Evolutionary conservation across 1,140 invertebrate genomes (phyloP).

Genomic region (Hypothenemus hampei): DNA sequence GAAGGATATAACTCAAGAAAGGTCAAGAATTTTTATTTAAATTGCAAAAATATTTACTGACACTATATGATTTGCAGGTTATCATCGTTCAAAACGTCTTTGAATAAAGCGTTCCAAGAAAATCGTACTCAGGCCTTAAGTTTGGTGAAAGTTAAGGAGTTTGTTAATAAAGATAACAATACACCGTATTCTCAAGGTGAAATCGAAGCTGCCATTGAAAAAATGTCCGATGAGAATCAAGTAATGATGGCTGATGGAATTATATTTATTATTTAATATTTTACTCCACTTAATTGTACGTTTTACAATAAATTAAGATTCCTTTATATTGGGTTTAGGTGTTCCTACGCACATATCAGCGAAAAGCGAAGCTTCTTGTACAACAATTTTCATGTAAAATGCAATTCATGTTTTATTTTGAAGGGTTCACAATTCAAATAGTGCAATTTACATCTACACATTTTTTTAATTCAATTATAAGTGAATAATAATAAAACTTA

Average conservation of each 20-base stretch:
- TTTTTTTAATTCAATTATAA: too few species aligned
- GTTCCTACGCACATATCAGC: too few species aligned
- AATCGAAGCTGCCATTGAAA: conserved; percentile 69
- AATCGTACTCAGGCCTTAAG: conserved; percentile 63
- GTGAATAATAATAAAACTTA: too few species aligned
- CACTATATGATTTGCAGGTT: conserved; percentile 55
- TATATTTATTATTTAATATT: conserved; percentile 75
- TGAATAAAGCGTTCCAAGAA: conserved; percentile 64
- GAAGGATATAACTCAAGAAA: conserved; percentile 39
- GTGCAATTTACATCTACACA: too few species aligned
- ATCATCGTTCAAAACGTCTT: conserved; percentile 56
- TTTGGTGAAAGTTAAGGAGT: conserved; percentile 54
- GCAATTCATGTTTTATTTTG: too few species aligned
- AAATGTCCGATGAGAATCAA: conserved; percentile 86
- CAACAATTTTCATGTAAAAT: too few species aligned
- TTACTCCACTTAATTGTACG: not conserved
- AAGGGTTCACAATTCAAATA: too few species aligned
- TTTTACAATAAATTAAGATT: not conserved
- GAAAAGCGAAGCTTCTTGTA: too few species aligned
- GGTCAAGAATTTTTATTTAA: conserved; percentile 29
- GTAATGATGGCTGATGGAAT: conserved; percentile 86
- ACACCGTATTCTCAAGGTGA: conserved; percentile 66
- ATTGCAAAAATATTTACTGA: not conserved
- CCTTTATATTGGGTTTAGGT: too few species aligned
- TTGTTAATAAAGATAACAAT: conserved; percentile 56